These are phyloP conservation scores for Podargus strigoides DNA, from an alignment of 2,797 vertebrate genomes.

Conservation along the genomic window DNA sequence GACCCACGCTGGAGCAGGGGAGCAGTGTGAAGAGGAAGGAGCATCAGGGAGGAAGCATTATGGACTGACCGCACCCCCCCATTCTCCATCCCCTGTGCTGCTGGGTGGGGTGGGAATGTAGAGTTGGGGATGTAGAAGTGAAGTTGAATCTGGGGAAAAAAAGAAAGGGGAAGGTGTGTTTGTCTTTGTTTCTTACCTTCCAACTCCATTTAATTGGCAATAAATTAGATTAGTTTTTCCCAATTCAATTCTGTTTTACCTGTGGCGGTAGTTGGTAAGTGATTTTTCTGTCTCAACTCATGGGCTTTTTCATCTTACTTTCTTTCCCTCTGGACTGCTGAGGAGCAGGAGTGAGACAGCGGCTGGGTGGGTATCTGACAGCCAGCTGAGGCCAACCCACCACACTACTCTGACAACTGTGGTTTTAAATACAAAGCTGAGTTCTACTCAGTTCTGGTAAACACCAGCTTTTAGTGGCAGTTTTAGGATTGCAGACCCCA, in stretches of 20 bases:
- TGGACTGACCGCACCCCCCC: background rate
- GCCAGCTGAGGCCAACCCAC: background rate
- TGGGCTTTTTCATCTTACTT: background rate
- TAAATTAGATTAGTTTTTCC: background rate
- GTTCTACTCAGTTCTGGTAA: background rate
- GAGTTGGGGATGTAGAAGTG: background rate
- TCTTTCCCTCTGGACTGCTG: background rate
- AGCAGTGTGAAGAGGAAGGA: background rate
- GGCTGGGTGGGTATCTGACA: background rate
- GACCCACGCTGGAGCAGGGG: background rate
- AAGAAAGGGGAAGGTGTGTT: background rate
- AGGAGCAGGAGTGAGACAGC: background rate
- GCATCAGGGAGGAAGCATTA: background rate
- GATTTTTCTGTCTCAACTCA: fast-evolving
- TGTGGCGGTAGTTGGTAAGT: background rate
- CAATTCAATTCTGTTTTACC: background rate
- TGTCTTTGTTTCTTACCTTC: background rate
- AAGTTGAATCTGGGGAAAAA: background rate
- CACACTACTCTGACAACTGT: fast-evolving
- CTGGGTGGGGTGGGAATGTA: background rate
- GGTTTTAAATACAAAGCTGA: background rate
- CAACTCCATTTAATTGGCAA: background rate
- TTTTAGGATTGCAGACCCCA: background rate
- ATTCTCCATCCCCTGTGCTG: background rate
- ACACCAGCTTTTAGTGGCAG: background rate